phyloP scores from a whole-genome alignment of 2,797 vertebrate genomes.

The Trichosurus vulpecula region DNA sequence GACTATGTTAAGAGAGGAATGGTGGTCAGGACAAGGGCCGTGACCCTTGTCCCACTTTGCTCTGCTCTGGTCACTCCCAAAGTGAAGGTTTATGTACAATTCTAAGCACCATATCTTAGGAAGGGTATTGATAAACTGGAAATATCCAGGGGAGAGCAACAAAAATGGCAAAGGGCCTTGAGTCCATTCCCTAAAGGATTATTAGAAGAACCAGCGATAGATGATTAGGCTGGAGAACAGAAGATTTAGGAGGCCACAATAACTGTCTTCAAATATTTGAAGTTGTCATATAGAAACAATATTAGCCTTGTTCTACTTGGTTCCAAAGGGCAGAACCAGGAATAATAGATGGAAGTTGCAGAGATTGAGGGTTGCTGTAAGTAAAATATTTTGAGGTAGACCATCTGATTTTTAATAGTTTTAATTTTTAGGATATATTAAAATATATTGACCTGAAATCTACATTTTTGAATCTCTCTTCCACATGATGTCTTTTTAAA shows the following conservation, averaged over 20 bases:
- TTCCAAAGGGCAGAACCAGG: no score
- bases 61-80: not conserved
- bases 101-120: not conserved
- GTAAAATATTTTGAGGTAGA: not conserved
- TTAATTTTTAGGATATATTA: not conserved
- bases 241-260: not conserved
- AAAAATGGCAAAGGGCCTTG: not conserved
- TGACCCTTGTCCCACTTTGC: not conserved
- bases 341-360: no score
- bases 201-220: not conserved
- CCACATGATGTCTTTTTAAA: not conserved
- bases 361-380: no score
- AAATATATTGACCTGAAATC: not conserved
- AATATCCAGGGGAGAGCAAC: not conserved
- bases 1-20: not conserved
- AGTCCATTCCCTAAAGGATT: not conserved
- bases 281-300: no score
- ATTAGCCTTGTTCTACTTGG: no score
- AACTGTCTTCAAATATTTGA: not conserved
- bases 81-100: not conserved
- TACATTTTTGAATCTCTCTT: not conserved
- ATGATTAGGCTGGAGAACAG: not conserved
- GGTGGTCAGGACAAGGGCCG: no score
- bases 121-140: not conserved
- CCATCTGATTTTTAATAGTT: not conserved